Evolutionary conservation across 2,113 vertebrate species (phyloP).

Genomic region (Ceyx margarethae): DNA sequence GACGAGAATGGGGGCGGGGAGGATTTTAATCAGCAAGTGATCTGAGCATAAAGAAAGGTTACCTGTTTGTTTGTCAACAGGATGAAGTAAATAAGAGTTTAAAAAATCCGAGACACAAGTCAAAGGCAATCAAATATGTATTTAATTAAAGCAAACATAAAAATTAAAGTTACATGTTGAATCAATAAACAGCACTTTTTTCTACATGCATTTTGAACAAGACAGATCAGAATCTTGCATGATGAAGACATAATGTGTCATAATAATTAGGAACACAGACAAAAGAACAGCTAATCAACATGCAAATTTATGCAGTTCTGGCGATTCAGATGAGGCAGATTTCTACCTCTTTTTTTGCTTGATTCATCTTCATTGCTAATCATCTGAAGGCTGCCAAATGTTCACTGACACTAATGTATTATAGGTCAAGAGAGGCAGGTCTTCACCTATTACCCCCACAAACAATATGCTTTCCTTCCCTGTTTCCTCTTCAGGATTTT

Average conservation of each 20-base stretch:
- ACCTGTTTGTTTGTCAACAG: constrained; percentile 89
- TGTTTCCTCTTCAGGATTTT: constrained; percentile 93
- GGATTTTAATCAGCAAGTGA: constrained; percentile 45
- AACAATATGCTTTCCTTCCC: constrained; percentile 93
- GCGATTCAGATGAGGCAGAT: constrained; percentile 88
- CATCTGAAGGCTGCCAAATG: constrained; percentile 88
- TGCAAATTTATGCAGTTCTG: constrained; percentile 94
- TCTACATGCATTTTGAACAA: constrained; percentile 88
- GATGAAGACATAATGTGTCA: constrained; percentile 99
- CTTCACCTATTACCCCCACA: constrained; percentile 91
- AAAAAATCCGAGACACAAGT: constrained; percentile 75
- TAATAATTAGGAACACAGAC: constrained; percentile 97
- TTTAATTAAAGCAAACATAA: constrained; percentile 88
- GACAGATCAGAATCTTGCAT: constrained; percentile 93
- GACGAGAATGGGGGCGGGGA: background rate
- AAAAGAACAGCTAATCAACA: constrained; percentile 94
- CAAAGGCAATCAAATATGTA: constrained; percentile 86
- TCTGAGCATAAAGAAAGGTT: constrained; percentile 75
- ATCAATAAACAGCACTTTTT: constrained; percentile 87
- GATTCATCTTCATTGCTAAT: constrained; percentile 91
- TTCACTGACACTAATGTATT: constrained; percentile 95
- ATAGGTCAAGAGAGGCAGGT: constrained; percentile 97
- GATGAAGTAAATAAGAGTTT: constrained; percentile 78
- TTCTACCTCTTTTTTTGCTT: constrained; percentile 85
- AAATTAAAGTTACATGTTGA: constrained; percentile 89